Percentiles rank a stretch among this genome's conserved stretches.
Conservation (phyloP, 2,113 vertebrate species). For the Mystacornis crossleyi region DNA sequence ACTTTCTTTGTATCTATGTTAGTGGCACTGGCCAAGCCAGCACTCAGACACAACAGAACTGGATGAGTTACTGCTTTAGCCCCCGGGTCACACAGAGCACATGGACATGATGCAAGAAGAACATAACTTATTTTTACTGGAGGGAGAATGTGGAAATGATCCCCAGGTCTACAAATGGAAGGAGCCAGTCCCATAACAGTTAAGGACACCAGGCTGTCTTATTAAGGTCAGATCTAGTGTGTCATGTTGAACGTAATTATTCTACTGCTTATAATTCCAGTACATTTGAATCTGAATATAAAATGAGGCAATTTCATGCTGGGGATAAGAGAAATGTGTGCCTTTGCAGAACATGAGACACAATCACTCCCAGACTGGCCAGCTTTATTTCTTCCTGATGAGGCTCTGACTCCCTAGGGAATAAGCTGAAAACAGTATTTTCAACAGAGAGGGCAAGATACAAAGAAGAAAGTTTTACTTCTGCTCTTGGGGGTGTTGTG, state of each 20-base stretch:
- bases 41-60: not conserved
- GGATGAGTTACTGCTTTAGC: not conserved
- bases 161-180: not conserved
- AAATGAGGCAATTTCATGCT: slow-evolving; percentile 59
- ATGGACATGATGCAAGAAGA: not conserved
- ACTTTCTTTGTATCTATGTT: not conserved
- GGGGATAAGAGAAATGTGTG: slow-evolving; percentile 41
- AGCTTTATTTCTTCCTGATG: slow-evolving; percentile 54
- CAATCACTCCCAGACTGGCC: slow-evolving; percentile 1
- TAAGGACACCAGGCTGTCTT: slow-evolving; percentile 19
- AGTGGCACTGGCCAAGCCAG: not conserved
- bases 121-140: not conserved
- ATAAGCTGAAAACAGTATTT: slow-evolving; percentile 17
- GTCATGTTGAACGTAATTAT: slow-evolving; percentile 32
- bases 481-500: not conserved
- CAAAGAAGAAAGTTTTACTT: slow-evolving; percentile 40
- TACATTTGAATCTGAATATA: slow-evolving; percentile 55
- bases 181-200: not conserved
- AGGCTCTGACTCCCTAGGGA: slow-evolving; percentile 15
- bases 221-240: slow-evolving; percentile 42
- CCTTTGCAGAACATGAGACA: slow-evolving; percentile 39
- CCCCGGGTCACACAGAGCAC: not conserved
- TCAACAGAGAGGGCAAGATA: slow-evolving; percentile 8
- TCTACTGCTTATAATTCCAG: slow-evolving; percentile 50
- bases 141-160: not conserved